phyloP scores from a whole-genome alignment of 2,888 invertebrate genomes.

The Apotomis turbidana region DNA sequence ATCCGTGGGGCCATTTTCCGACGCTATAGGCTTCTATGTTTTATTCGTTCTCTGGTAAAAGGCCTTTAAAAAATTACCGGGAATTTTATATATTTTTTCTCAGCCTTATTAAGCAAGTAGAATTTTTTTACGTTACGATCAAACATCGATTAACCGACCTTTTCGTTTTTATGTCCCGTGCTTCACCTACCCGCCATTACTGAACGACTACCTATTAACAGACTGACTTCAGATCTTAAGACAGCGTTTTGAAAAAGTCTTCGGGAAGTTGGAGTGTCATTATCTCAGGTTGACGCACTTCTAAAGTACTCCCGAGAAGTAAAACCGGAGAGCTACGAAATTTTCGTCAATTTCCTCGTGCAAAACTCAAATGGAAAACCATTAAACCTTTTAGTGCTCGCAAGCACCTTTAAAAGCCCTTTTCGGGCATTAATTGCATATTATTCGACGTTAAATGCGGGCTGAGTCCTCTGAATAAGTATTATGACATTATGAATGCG shows the following conservation, averaged over 20 bases:
- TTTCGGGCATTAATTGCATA: slow-evolving; percentile 33
- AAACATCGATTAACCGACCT: no score
- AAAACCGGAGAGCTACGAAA: slow-evolving; percentile 20
- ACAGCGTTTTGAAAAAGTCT: slow-evolving; percentile 13
- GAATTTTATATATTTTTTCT: no score
- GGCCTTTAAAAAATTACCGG: no score
- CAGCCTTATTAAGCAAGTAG: no score
- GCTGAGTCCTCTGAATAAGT: slow-evolving; percentile 11
- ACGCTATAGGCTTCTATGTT: no score
- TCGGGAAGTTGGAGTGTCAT: slow-evolving; percentile 29
- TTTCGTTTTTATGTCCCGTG: no score
- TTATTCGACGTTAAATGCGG: slow-evolving; percentile 21
- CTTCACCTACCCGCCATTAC: background rate
- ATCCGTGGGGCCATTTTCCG: no score
- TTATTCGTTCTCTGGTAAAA: no score
- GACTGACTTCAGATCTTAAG: slow-evolving; percentile 1
- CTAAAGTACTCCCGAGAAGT: slow-evolving; percentile 14
- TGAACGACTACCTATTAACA: background rate
- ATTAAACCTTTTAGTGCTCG: slow-evolving; percentile 37
- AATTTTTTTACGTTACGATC: no score
- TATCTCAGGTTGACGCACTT: slow-evolving; percentile 25
- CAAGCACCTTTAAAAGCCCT: slow-evolving; percentile 28
- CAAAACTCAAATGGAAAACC: slow-evolving; percentile 30
- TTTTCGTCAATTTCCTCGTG: slow-evolving; percentile 23
- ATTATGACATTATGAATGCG: slow-evolving; percentile 17